Percentiles rank a stretch among this genome's conserved stretches.
These are phyloP conservation scores for Passer montanus DNA, from an alignment of 2,113 vertebrate species.

Conservation along the genomic window DNA sequence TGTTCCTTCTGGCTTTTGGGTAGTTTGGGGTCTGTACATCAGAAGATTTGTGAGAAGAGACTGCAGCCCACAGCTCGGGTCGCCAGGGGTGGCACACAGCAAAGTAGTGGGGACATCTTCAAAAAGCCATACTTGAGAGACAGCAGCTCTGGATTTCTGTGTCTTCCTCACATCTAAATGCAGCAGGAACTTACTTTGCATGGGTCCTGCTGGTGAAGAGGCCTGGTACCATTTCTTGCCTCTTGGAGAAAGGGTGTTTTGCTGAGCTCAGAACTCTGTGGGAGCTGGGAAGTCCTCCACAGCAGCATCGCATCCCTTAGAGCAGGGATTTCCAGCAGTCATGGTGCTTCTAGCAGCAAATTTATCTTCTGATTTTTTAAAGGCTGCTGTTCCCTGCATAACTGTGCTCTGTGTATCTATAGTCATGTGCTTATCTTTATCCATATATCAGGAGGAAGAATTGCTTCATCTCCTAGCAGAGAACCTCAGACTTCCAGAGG, in stretches of 20 bases:
- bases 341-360: background rate
- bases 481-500: background rate
- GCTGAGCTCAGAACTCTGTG: background rate
- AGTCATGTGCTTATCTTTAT: background rate
- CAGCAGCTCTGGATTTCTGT: background rate
- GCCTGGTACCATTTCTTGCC: background rate
- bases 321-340: background rate
- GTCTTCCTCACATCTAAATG: background rate
- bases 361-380: background rate
- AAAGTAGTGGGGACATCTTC: background rate
- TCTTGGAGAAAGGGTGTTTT: background rate
- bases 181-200: background rate
- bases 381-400: background rate
- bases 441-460: background rate
- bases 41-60: background rate
- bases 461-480: background rate
- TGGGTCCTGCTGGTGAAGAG: background rate
- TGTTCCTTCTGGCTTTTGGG: background rate
- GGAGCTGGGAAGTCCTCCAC: background rate
- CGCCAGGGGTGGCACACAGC: background rate
- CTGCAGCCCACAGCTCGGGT: rapidly evolving
- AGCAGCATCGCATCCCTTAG: background rate
- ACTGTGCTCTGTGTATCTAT: background rate
- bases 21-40: background rate
- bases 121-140: rapidly evolving